Evolutionary conservation across 2,797 vertebrate genomes (phyloP).

Genomic region (Lithobates sylvaticus): DNA sequence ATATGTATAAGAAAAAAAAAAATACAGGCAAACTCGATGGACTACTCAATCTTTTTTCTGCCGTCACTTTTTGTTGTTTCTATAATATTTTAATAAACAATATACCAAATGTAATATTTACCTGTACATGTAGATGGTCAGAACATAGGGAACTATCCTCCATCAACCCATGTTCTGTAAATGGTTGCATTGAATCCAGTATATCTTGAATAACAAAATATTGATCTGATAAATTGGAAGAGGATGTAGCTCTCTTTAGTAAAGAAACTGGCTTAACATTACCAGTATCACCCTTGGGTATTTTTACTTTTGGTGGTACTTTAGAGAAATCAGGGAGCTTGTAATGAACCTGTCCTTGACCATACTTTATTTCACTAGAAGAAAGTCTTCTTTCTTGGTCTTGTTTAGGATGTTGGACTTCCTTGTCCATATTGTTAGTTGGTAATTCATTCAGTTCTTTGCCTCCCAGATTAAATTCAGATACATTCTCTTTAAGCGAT

Average conservation of each 20-base stretch:
- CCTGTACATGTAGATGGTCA: slow-evolving; percentile 66
- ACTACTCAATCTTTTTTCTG: no score
- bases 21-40: accelerated
- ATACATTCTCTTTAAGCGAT: background rate
- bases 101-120: slow-evolving; percentile 57
- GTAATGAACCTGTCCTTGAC: slow-evolving; percentile 79
- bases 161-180: slow-evolving; percentile 62
- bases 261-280: slow-evolving; percentile 63
- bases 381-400: slow-evolving; percentile 70
- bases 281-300: slow-evolving; percentile 72
- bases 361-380: slow-evolving; percentile 75
- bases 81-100: no score
- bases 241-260: slow-evolving; percentile 72
- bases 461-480: background rate
- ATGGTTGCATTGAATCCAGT: slow-evolving; percentile 71
- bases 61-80: no score
- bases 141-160: background rate
- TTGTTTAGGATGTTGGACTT: slow-evolving; percentile 44
- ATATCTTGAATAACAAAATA: slow-evolving; percentile 69
- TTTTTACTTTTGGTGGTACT: slow-evolving; percentile 79
- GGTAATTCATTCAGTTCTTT: background rate
- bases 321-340: slow-evolving; percentile 80
- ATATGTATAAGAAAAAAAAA: no score
- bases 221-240: slow-evolving; percentile 70
- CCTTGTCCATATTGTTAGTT: slow-evolving; percentile 58